These are phyloP conservation scores for Pseudocheirus occidentalis DNA, from an alignment of 2,797 vertebrate species.

Conservation along the genomic window DNA sequence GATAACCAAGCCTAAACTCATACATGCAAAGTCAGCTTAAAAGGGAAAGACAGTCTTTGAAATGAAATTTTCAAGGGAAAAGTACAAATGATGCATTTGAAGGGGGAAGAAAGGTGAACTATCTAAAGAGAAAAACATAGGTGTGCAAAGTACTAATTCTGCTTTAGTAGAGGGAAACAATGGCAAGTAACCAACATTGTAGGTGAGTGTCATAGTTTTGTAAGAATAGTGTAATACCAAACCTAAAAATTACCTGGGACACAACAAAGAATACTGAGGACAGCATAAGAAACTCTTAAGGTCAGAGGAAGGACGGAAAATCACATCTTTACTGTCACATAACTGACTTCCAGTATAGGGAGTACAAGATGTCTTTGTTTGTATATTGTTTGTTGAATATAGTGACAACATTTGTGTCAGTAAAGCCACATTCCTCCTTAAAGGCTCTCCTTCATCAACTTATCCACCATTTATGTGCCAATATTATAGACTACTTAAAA, in stretches of 20 bases:
- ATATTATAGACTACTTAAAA: background rate
- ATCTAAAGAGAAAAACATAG: background rate
- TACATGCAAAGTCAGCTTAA: background rate
- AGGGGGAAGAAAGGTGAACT: background rate
- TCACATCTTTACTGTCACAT: background rate
- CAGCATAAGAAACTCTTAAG: background rate
- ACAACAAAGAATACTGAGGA: background rate
- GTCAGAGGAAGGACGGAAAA: background rate
- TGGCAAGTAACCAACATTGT: background rate
- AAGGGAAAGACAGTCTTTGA: background rate
- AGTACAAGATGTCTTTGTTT: too few species aligned
- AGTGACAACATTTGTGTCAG: background rate
- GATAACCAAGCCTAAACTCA: background rate
- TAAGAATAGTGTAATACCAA: background rate
- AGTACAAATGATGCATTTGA: background rate
- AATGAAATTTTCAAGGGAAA: background rate
- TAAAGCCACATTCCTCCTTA: background rate
- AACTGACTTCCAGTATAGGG: too few species aligned
- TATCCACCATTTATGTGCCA: background rate
- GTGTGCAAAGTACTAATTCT: background rate
- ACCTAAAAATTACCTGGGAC: background rate
- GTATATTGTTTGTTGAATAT: background rate
- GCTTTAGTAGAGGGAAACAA: background rate
- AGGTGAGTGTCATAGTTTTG: background rate
- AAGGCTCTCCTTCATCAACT: background rate